Evolutionary conservation across 2,888 invertebrate species (phyloP).

Genomic region (Leptura quadrifasciata): DNA sequence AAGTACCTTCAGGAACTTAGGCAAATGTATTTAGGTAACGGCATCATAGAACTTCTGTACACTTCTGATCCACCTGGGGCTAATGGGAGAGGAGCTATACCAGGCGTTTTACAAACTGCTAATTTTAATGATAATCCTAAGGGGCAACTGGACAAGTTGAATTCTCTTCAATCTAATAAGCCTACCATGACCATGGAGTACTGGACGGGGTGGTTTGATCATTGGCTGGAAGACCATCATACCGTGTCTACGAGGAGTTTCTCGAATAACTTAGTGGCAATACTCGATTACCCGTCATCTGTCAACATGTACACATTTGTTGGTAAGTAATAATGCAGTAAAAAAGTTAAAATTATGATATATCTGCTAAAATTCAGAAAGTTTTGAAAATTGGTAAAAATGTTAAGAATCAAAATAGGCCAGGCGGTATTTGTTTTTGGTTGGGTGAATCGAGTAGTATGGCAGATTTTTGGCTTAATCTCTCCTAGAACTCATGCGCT

Average conservation of each 20-base stretch:
- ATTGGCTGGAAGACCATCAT: slow-evolving; percentile 73
- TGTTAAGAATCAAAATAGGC: too few species aligned
- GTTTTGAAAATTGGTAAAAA: too few species aligned
- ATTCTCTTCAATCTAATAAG: slow-evolving; percentile 72
- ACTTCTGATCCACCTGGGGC: slow-evolving; percentile 74
- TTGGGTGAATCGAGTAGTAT: too few species aligned
- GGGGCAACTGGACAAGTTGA: slow-evolving; percentile 71
- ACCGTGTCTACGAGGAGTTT: slow-evolving; percentile 58
- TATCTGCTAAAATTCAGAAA: too few species aligned
- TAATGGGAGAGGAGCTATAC: slow-evolving; percentile 66
- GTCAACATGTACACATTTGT: slow-evolving; percentile 22
- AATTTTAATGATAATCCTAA: slow-evolving; percentile 75
- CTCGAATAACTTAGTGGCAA: slow-evolving; percentile 57
- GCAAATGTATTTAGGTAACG: slow-evolving; percentile 67
- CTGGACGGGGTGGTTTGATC: slow-evolving; percentile 78
- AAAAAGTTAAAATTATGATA: too few species aligned
- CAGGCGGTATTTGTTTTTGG: too few species aligned
- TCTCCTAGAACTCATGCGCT: too few species aligned
- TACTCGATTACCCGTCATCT: slow-evolving; percentile 66
- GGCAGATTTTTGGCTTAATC: too few species aligned
- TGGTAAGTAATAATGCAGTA: slow-evolving; percentile 7
- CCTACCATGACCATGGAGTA: slow-evolving; percentile 78
- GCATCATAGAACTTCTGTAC: slow-evolving; percentile 73
- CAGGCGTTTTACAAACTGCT: slow-evolving; percentile 74
- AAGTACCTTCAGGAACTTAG: slow-evolving; percentile 73